Base-by-base conservation (phyloP, 2,797 vertebrate species). In the Melopsittacus undulatus region DNA sequence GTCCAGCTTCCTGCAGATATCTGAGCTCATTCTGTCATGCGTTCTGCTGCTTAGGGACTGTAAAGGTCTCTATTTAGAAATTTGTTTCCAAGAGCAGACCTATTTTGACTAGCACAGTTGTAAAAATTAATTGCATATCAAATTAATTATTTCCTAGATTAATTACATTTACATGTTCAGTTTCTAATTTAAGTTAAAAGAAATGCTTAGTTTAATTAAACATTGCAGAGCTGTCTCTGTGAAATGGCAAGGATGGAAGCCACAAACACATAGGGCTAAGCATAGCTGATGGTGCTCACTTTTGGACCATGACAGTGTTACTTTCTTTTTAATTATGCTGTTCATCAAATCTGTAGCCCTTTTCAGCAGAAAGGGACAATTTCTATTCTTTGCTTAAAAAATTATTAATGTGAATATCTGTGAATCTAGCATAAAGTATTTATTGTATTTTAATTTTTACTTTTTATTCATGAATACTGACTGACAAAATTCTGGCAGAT, bases 401-500 rank as follows among this genome's bases (percentile, higher is more conserved):
- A 9, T 43, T 3, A 49, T 77, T 29, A 7, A 82, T 68, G n/a
- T 87, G 34, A 84, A 43, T 94, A 43, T 49, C 23, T 69, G 21
- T 93, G 43, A 92, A 77, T 30, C 30, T 84, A 68, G 5, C 90
- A 9, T 75, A 52, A 92, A 80, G 43, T 46, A 79, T 68, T 80
- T n/a, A 81, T 52, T 15, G 80, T 29, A 38, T 59, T 75, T 87
- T 80, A 34, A 72, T 48, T 81, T 85, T 67, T 59, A 45, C 46
- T 84, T 94, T 84, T 94, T 86, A 45, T 96, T 78, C 77, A 81
- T 89, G 69, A 96, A 94, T 93, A 77, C 88, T 87, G 45, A 94
- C 94, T 89, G 64, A 69, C 46, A 79, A 95, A 64, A 94, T 95
- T 95, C 94, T 96, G 94, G 86, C 96, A 99, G 99, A 95, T 99